Base-by-base conservation (phyloP, 2,113 vertebrate genomes). In the Chinchilla lanigera region DNA sequence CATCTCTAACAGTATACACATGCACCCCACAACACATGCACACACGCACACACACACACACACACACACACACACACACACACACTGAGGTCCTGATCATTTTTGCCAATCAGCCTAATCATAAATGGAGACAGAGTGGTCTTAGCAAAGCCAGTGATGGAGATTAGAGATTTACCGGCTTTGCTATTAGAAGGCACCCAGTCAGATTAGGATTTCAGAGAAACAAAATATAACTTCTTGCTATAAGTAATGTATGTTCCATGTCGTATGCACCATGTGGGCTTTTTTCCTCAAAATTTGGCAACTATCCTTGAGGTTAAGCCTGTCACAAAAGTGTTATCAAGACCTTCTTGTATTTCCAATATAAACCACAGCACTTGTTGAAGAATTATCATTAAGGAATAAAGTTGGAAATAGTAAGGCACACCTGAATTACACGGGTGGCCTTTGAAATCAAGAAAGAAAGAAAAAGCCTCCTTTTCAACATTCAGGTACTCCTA, bases 61-160 rank as follows among this genome's bases (percentile, higher is more conserved):
- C 3, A 41, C 73, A 47, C 28, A 85, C 69, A 56, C 67, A 96
- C 10, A 3, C 4, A 77, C 16, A 80, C 30, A 85, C 69, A 56
- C 73, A 96, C 7, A 1, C 3, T 44, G 2, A 67, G 11, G 22
- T 28, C 86, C 84, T 65, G 30, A 33, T 33, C 14, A n/a, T 7
- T 73, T 52, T 54, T 33, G 86, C 58, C 17, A 67, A 73, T 86
- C 30, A 93, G 52, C 95, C 52, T 38, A 75, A 92, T 90, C 44
- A 93, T 11, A 63, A 86, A 73, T 1, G n/a, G 20, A 50, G 14
- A 71, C 54, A 85, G 77, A 88, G 44, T 7, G 41, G 52, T 44
- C 44, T 75, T 56, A 73, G 9, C 65, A 24, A n/a, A 86, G 44
- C 93, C 13, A 28, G 33, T n/a, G 0, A 13, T 71, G 2, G n/a